Base-by-base conservation (phyloP, 2,797 vertebrate species). In the Crypturellus tataupa region DNA sequence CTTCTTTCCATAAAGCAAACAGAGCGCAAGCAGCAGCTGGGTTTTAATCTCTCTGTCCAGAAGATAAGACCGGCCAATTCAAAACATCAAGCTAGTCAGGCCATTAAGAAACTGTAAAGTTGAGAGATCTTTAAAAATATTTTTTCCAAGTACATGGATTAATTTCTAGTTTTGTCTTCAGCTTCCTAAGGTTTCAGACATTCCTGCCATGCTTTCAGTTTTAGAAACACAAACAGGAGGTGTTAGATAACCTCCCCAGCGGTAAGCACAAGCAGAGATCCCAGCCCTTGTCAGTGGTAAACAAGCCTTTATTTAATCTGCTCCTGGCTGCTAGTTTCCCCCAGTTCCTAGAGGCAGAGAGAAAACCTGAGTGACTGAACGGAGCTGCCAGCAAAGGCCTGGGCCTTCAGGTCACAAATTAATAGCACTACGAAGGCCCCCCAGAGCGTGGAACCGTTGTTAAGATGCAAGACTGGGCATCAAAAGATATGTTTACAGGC, bases 81-180 rank as follows among this genome's bases (percentile, higher is more conserved):
- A 79, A 81, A 94, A 79, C 12, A 78, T 2, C 24, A 35, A 82
- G 49, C 21, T 58, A 58, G 35, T 40, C 33, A 35, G 15, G 62
- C 29, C 55, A 58, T 49, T n/a, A 31, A 89, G 29, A 85, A 80
- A 55, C 29, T 56, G 37, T 9, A 12, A 42, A 89, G 25, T 27
- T 67, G 20, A 58, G 27, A 42, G 46, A 59, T 44, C 58, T 80
- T 75, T 56, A 20, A 37, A 39, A 25, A 2, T 33, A 29, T 76
- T 85, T 88, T 79, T 42, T 47, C 21, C 12, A 60, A 87, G 56
- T 33, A 20, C 63, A 86, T 29, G 7, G 85, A 95, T 85, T 77
- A 68, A 68, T 53, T 81, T 86, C 63, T 71, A 53, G 73, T 89
- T 93, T 95, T 91, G 80, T 62, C 82, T 93, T 71, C 42, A 86